Base-by-base conservation (phyloP, 1,140 invertebrate species). In the Drosophila kurseongensis region DNA sequence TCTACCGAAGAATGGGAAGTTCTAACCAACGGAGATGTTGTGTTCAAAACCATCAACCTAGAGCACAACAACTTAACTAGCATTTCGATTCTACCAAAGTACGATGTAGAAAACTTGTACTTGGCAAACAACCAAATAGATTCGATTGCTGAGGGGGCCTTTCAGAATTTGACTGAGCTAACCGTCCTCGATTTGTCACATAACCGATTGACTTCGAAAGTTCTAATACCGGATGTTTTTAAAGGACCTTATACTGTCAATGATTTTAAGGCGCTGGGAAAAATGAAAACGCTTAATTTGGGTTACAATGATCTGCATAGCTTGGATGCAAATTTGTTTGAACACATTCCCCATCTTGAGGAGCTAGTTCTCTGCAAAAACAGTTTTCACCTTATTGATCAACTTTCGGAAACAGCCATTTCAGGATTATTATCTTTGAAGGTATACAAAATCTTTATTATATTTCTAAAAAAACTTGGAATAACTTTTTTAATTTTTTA, bases 301-400 rank as follows among this genome's bases (percentile, higher is more conserved):
- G 94, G 94, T 0, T 82, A 94, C 67, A 97, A 97, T 83, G 85
- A 94, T 13, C 76, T 97, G 4, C 95, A 96, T 69, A 94, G 93
- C 1, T 84, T 97, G 1, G 80, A 96, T 82, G 93, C 93, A 45
- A 95, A 96, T 79, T 35, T 96, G 8, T 97, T 97, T 84, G 95
- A 96, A 65, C 96, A 97, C 78, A 82, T 95, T 9, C 92, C 93
- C 3, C 90, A 94, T 27, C 76, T 97, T 4, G 95, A 94, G 62
- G 93, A 94, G 36, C 91, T 97, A 16, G 94, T 94, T 69, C 86
- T 97, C 0, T 94, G 94, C 41, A 93, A 94, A 7, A 97, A 97
- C 91, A 95, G 94, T 0, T 92, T 97, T 2, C 92, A 86, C 32
- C 92, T 93, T 0, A 93, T 97, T 6, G 95, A 96, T 75, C 90